Base-by-base conservation (phyloP, 1,140 invertebrate genomes). In the Gonioctena quinquepunctata region DNA sequence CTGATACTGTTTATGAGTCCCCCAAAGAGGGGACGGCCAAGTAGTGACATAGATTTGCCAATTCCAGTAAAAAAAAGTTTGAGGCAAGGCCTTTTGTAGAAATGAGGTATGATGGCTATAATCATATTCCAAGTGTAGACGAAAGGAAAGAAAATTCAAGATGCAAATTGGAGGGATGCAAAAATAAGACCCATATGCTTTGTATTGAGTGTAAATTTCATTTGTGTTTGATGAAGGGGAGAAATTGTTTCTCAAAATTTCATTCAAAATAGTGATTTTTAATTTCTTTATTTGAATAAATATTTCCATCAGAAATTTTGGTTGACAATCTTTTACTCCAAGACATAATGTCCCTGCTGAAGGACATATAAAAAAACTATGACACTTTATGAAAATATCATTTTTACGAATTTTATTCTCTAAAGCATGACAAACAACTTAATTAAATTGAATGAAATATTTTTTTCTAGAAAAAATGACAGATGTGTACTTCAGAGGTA, bases 121-220 rank as follows among this genome's bases (percentile, higher is more conserved):
- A 13, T 42, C 33, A 42, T 42, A 13, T 42, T 42, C 33, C 33
- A 42, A 42, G n/a, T 42, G 33, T 42, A n/a, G 33, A 42, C n/a
- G 33, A 42, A 42, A 42, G 33, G 11, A 42, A 42, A 42, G 33
- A 42, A 42, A 42, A 42, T 42, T 42, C 33, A 8, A 42, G 50
- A 54, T 54, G 50, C 16, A 54, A 54, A 54, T 54, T 71, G 16
- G 49, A 64, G 60, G 27, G 63, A 65, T 65, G 42, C 33, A 49
- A 63, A 63, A 42, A 63, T 63, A 63, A 33, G 61, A 63, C 61
- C n/a, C 63, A 50, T 25, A 50, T 65, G n/a, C 48, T 22, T 65
- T 23, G 16, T 26, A 49, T 19, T 50, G 50, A 50, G 27, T 50
- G 21, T 50, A 23, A 65, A 23, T 13, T 65, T 65, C 42, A 50